Base-by-base conservation (phyloP, 2,113 vertebrate genomes). In the Burhinus oedicnemus region DNA sequence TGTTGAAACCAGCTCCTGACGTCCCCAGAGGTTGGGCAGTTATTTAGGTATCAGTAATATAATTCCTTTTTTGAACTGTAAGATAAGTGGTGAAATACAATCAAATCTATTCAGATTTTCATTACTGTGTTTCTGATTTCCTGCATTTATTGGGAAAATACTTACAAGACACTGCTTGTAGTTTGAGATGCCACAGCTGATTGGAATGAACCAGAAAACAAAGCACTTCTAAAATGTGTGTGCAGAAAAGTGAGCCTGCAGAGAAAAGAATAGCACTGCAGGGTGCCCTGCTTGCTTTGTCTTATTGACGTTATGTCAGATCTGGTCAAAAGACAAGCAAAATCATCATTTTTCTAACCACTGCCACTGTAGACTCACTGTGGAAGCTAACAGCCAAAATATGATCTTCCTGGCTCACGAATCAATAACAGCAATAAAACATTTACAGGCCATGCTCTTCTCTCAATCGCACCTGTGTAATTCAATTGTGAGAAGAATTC, bases 261-360 rank as follows among this genome's bases (percentile, higher is more conserved):
- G 86, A 89, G 86, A 82, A 89, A 77, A 89, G 51, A 95, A 52
- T 2, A 82, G 21, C 69, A 69, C 65, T 79, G 45, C 38, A 68
- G 57, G 58, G 65, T 65, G 74, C 70, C 81, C 27, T 76, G 54
- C 54, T 79, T 61, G 52, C 45, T 95, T 84, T 79, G 36, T 95
- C 57, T 84, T 95, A 96, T 94, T 95, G 96, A 92, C 0, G 0
- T 86, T 95, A 44, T 91, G 90, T 96, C 97, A 96, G 47, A 82
- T 79, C 80, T 76, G 77, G 65, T 95, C 92, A 95, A 75, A 93
- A 90, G 42, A 87, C 45, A 81, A 92, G 34, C 15, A 87, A 95
- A 95, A 95, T 64, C 9, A 85, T 93, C 4, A n/a, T 97, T 96
- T 96, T 95, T 95, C 89, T 72, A 69, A 82, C 55, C 61, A 60